Base-by-base conservation (phyloP, 1,140 invertebrate genomes). In the Drosophila insularis region DNA sequence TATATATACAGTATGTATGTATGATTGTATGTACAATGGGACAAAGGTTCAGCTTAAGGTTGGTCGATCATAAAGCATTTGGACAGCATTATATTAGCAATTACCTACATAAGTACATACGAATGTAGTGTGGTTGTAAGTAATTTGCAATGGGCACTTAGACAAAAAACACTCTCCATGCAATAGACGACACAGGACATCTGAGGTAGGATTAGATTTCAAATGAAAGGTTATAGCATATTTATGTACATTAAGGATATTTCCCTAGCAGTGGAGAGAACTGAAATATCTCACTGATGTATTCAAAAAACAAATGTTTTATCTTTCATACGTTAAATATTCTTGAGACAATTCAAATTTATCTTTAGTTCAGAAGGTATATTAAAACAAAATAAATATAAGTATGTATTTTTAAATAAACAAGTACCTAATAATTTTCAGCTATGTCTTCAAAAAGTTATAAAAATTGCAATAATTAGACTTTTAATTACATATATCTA, bases 71-170 rank as follows among this genome's bases (percentile, higher is more conserved):
- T 62, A n/a, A 62, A n/a, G 27, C 40, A 32, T 62, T 17, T 27
- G n/a, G 23, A 60, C 7, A 46, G n/a, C 60, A 62, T 19, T 71
- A 63, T 64, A 63, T n/a, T 17, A 19, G 13, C 23, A 19, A 35
- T 2, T 68, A 61, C 65, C 55, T 58, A 71, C 68, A 63, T 68
- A 27, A 27, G 27, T 27, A 70, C 68, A 71, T 81, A 86, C 60
- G 60, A 60, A 50, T 66, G 68, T 71, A 82, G 75, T 78, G 70
- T 80, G 78, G 77, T 69, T 72, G 76, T 79, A 71, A 89, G 72
- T 86, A 81, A 81, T 72, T 72, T 54, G 65, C 59, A 82, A 72
- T 58, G 55, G 74, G 72, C 21, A 17, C 43, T 50, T 21, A 21
- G 43, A 50, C 43, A 50, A 21, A 21, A 50, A 19, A 46, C 43